Base-by-base conservation (phyloP, 2,888 invertebrate genomes). In the Boloria selene region DNA sequence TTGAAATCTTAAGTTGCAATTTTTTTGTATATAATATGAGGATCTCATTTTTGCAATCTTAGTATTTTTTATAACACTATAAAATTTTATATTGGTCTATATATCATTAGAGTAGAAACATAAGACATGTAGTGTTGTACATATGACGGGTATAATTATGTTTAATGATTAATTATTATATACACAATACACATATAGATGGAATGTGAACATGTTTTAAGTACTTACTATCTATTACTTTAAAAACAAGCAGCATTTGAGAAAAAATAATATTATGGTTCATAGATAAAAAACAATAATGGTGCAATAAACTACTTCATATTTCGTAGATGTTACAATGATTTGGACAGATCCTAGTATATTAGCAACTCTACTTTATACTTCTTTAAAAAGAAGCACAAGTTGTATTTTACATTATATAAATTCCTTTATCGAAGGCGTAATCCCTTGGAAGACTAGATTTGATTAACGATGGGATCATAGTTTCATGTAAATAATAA, bases 401-500 rank as follows among this genome's bases (percentile, higher is more conserved):
- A 22, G 14, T 22, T 22, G 14, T 3, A 1, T n/a, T 22, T 22
- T 56, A 22, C 10, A 18, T 26, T 26, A 22, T 56, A 26, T 10
- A 38, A 38, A 38, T 38, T 38, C 31, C 10, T 38, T 38, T 38
- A 38, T 10, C 1, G 31, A 38, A 38, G 1, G 10, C 3, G 10
- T 38, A 38, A 38, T 38, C 31, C 31, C 31, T 38, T 16, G 63
- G 61, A 56, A 71, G 67, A 69, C 67, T 67, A 67, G 58, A 68
- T 61, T 67, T 58, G 4, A 53, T 47, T 26, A 65, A 63, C 61
- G 61, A 55, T 70, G 55, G 62, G 58, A 26, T 45, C 52, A 14
- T 47, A 16, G 13, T 49, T 17, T 49, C 26, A 47, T 7, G 13
- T 42, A 18, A 38, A 52, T 49, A 17, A 13, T 49, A 55, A 38